phyloP scores from a whole-genome alignment of 1,140 invertebrate genomes.

The Drosophila melanogaster region Release_6_plus_ISO1_MT NT_033777.3:15477001-15477500 shows the following conservation, averaged over 20 bases:
- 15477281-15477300: slow-evolving; percentile 27
- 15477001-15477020: background rate
- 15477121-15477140: background rate
- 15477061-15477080: no score
- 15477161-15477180: no score
- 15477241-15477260: background rate
- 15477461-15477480: slow-evolving; percentile 75
- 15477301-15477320: slow-evolving; percentile 48
- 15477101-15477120: background rate
- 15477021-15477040: background rate
- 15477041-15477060: background rate
- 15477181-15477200: no score
- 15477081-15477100: no score
- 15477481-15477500: slow-evolving; percentile 79
- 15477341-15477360: slow-evolving; percentile 54
- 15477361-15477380: slow-evolving; percentile 12
- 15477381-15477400: slow-evolving; percentile 40
- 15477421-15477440: slow-evolving; percentile 79
- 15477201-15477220: no score
- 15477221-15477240: no score
- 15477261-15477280: slow-evolving; percentile 1
- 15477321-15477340: slow-evolving; percentile 61
- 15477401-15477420: slow-evolving; percentile 68
- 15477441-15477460: slow-evolving; percentile 73
- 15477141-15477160: no score